A percentile compares a stretch with the other conserved stretches of the same genome.
phyloP scores from a whole-genome alignment of 2,797 vertebrate species.

The Selene dorsalis region DNA sequence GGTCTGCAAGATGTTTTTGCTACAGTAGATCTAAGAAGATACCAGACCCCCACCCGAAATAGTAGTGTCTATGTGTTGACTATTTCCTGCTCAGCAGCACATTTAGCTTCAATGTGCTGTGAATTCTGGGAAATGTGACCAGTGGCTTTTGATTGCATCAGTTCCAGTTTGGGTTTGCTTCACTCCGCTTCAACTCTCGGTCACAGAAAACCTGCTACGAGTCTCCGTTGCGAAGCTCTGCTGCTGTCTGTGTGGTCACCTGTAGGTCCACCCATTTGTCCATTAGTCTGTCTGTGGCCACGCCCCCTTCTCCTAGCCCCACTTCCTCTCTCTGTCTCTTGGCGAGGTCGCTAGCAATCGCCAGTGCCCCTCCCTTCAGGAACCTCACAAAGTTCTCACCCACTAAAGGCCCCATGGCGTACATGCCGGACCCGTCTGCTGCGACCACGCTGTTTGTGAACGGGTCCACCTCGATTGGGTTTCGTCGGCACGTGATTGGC shows the following conservation, averaged over 20 bases:
- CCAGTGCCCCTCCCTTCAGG: slow-evolving; percentile 86
- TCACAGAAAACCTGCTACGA: slow-evolving; percentile 34
- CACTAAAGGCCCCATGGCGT: slow-evolving; percentile 87
- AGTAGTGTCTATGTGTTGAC: not conserved
- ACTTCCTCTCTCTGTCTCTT: slow-evolving; percentile 38
- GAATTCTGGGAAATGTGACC: not conserved
- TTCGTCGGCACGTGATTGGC: slow-evolving; percentile 82
- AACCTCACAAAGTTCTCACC: slow-evolving; percentile 90
- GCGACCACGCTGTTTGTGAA: slow-evolving; percentile 78
- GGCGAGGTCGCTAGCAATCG: slow-evolving; percentile 80
- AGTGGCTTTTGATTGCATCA: not conserved
- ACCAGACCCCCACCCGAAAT: not conserved
- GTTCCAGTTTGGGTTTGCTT: not conserved
- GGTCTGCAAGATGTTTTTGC: not conserved
- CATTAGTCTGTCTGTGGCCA: not conserved
- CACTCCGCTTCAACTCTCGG: not conserved
- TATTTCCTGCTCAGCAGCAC: not conserved
- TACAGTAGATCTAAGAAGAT: not conserved
- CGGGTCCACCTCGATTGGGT: slow-evolving; percentile 84
- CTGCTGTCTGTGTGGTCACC: not conserved
- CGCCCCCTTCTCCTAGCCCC: not conserved
- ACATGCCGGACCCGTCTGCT: slow-evolving; percentile 79
- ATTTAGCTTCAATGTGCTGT: not conserved
- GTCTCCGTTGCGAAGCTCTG: slow-evolving; percentile 23
- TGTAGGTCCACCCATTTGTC: slow-evolving; percentile 48